These are phyloP conservation scores for Ia io DNA, from an alignment of 2,113 vertebrate genomes.

Conservation along the genomic window DNA sequence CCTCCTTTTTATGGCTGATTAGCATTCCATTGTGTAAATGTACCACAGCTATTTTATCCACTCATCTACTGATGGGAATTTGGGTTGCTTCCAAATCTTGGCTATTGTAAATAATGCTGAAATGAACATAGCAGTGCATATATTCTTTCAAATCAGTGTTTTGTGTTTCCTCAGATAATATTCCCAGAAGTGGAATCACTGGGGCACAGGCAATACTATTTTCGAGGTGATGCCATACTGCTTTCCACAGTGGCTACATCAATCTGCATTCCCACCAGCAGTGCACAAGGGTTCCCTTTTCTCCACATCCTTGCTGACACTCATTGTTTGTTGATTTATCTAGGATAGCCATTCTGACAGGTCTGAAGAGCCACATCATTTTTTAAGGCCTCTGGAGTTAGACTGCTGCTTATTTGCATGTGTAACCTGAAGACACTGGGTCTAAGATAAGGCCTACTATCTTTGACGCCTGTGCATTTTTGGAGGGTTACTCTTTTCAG, in stretches of 20 bases:
- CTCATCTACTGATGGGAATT: neutral
- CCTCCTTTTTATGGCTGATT: neutral
- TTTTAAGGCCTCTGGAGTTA: neutral
- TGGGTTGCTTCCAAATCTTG: neutral
- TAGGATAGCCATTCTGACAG: neutral
- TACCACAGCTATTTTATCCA: neutral
- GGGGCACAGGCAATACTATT: neutral
- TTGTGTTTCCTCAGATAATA: neutral
- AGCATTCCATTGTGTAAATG: neutral
- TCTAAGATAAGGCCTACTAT: accelerated
- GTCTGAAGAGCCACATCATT: neutral
- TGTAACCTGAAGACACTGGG: neutral
- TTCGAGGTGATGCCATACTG: neutral
- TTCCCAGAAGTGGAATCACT: neutral
- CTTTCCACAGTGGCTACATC: neutral
- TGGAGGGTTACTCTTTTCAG: neutral
- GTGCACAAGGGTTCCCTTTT: neutral
- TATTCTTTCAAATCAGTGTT: neutral
- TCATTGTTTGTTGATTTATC: neutral
- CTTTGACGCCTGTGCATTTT: neutral
- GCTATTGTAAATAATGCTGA: neutral
- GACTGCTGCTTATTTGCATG: neutral
- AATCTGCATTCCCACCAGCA: neutral
- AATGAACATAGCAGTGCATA: neutral
- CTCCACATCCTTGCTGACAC: neutral